A percentile compares a stretch with the other conserved stretches of the same genome.
phyloP scores from a whole-genome alignment of 2,797 vertebrate genomes.

The Argyrosomus regius region DNA sequence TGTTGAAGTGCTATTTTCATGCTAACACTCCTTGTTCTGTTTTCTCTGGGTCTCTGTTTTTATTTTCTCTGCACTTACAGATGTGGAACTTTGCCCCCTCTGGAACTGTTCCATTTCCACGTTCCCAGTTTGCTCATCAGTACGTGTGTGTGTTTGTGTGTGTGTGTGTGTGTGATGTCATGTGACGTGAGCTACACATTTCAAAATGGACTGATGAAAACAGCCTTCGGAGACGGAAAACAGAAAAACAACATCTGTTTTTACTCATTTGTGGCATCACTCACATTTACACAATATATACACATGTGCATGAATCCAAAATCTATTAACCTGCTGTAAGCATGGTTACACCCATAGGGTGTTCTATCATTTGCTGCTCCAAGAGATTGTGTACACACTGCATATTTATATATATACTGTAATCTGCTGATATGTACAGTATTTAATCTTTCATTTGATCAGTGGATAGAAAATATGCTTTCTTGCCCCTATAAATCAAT shows the following conservation, averaged over 20 bases:
- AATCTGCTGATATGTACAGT: neutral
- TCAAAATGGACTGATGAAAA: constrained; percentile 28
- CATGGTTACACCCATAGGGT: neutral
- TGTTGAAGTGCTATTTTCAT: constrained; percentile 58
- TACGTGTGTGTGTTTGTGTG: constrained; percentile 2
- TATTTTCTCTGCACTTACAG: constrained; percentile 65
- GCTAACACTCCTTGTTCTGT: constrained; percentile 45
- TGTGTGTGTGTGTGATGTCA: constrained; percentile 13
- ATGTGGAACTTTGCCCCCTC: constrained; percentile 65
- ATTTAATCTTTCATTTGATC: constrained; percentile 24
- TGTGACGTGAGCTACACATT: constrained; percentile 18
- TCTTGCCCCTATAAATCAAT: constrained; percentile 26
- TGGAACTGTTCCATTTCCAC: constrained; percentile 70
- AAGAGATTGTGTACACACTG: neutral
- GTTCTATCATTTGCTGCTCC: constrained; percentile 1
- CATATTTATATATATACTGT: neutral
- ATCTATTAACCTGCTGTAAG: neutral
- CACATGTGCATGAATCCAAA: neutral
- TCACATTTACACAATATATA: neutral
- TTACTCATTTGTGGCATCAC: neutral
- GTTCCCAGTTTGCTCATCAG: constrained; percentile 56
- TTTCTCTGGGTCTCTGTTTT: constrained; percentile 61
- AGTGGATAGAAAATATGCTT: neutral
- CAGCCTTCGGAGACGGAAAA: constrained; percentile 11
- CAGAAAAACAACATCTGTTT: constrained; percentile 2